Conservation (phyloP, 2,113 vertebrate genomes). For the Spea bombifrons region DNA sequence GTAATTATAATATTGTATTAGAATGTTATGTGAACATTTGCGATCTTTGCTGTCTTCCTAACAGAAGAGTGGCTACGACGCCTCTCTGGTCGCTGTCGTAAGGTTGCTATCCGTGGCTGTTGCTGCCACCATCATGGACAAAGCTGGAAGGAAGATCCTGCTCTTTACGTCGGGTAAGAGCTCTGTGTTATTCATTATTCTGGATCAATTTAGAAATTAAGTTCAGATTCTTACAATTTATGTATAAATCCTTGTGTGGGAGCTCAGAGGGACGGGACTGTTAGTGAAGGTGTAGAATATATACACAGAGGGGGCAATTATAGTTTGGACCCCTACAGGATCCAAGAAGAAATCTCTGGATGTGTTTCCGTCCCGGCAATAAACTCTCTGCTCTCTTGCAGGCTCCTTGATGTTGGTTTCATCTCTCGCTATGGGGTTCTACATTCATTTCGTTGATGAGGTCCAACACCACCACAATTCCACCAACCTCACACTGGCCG, state of each 20-base stretch:
- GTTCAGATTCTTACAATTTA: no score
- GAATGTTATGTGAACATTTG: no score
- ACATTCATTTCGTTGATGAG: constrained; percentile 52
- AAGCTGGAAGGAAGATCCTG: constrained; percentile 84
- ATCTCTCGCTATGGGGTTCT: constrained; percentile 77
- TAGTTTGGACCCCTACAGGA: not conserved
- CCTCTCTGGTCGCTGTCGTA: constrained; percentile 79
- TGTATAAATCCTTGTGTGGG: no score
- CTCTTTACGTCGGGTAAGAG: constrained; percentile 78
- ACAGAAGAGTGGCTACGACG: constrained; percentile 69
- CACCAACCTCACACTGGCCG: accelerated
- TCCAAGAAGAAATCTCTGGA: not conserved
- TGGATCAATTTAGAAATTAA: no score
- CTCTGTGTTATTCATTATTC: not conserved
- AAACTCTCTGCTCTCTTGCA: constrained; percentile 27
- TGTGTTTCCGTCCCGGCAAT: not conserved
- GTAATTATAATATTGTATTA: no score
- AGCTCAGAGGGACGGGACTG: no score
- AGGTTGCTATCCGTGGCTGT: constrained; percentile 76
- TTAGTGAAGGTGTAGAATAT: no score
- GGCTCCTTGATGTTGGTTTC: constrained; percentile 80
- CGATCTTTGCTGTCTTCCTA: not conserved
- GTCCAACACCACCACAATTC: constrained; percentile 52
- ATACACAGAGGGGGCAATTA: no score
- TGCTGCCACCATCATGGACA: constrained; percentile 84